Base-by-base conservation (phyloP, 2,888 invertebrate species). In the Macrophya annulata region DNA sequence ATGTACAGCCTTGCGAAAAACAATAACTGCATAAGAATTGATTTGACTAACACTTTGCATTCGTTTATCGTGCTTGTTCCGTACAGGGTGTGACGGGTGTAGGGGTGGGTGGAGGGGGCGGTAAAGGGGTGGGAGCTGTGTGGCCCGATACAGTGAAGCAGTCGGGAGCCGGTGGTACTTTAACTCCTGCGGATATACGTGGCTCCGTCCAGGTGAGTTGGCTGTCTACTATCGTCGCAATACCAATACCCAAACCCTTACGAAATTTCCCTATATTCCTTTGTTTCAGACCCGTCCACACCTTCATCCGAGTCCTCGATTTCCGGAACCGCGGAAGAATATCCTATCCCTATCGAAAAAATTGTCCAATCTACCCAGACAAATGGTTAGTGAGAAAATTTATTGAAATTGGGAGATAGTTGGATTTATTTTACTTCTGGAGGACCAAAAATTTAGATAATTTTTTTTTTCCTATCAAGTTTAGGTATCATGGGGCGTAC, bases 141-240 rank as follows among this genome's bases (percentile, higher is more conserved):
- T 97, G 97, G 96, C 97, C 97, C 92, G 98, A 98, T 94, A 96
- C 97, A 91, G 97, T 97, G 92, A 98, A 98, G 92, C 96, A 97
- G 93, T 96, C 96, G 91, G 95, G 95, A 92, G 96, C 96, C 90
- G 95, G 97, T 90, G 98, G 97, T 93, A 97, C 97, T 94, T 96
- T 98, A 93, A 98, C 98, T 91, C 98, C 99, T 91, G 98, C 98
- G 90, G 99, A 99, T 95, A 96, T 98, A 94, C 98, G 98, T 94
- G 99, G 99, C 94, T 99, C 99, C 93, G 99, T 99, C 91, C 99
- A 99, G 97, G 98, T 98, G 95, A 94, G 92, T 92, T 84, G 43
- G 79, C n/a, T 21, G 45, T 17, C 84, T 81, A 15, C 71, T 81
- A 62, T 72, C 77, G 25, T 71, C 45, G 25, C 43, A 59, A 71